These are phyloP conservation scores for Dolichallabes microphthalmus DNA, from an alignment of 2,113 vertebrate genomes.

Conservation along the genomic window DNA sequence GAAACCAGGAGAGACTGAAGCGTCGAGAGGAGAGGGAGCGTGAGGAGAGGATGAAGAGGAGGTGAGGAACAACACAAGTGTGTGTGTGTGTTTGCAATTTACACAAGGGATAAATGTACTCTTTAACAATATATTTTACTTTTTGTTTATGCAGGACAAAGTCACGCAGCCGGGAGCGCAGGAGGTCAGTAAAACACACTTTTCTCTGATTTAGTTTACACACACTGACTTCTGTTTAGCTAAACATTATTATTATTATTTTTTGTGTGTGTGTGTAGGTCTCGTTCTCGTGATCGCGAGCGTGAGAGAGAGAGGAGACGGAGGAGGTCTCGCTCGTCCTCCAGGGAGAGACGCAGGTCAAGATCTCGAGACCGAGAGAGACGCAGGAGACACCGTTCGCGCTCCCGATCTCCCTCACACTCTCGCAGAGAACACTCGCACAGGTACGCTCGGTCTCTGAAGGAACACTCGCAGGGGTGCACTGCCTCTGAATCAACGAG, in stretches of 20 bases:
- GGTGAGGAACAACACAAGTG: not conserved
- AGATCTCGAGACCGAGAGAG: slow-evolving; percentile 71
- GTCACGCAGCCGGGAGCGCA: slow-evolving; percentile 87
- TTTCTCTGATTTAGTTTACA: too few species aligned
- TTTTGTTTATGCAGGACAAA: slow-evolving; percentile 75
- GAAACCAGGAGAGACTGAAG: slow-evolving; percentile 93
- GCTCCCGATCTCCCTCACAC: slow-evolving; percentile 48
- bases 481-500: too few species aligned
- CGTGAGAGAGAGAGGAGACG: slow-evolving; percentile 83
- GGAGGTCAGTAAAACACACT: slow-evolving; percentile 59
- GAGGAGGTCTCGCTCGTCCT: slow-evolving; percentile 79
- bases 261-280: slow-evolving; percentile 65
- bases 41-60: slow-evolving; percentile 74
- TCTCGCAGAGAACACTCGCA: slow-evolving; percentile 50
- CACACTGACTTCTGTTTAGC: not conserved
- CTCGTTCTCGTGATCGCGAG: slow-evolving; percentile 85
- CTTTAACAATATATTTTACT: not conserved
- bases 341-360: slow-evolving; percentile 71
- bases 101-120: not conserved
- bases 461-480: not conserved
- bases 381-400: slow-evolving; percentile 48
- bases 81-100: not conserved
- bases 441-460: slow-evolving; percentile 26
- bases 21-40: slow-evolving; percentile 94
- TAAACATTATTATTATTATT: too few species aligned